Evolutionary conservation across 2,113 vertebrate genomes (phyloP), one percentile per base, ranked within the genome.

Genomic region (Nymphicus hollandicus): DNA sequence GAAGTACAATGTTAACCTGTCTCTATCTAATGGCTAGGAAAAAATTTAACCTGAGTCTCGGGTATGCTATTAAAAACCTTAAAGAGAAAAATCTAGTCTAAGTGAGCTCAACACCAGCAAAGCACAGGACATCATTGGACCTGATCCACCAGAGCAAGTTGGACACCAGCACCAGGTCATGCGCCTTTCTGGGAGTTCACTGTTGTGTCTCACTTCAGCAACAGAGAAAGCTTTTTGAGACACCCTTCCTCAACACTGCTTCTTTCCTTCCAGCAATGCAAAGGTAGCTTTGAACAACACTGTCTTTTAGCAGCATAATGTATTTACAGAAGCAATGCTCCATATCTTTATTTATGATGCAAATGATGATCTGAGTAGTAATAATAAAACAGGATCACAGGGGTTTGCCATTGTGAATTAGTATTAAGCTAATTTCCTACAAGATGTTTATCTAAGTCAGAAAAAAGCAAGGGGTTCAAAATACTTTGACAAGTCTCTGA

Each of bases 391-490:
- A 2, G 81, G 74, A 83, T 86, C 81, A 31, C 9, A 47, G 95
- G 84, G 52, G 47, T 55, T 88, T 70, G 74, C 69, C 39, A 52
- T 80, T 94, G 86, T 89, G 92, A 93, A 52, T 72, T 60, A 25
- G 86, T 83, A 91, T 94, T 96, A 93, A 96, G 91, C 88, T 91
- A 24, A 77, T 89, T 95, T 94, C 82, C 88, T 92, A 94, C 50
- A 60, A 70, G 55, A 64, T 81, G 91, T 94, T 96, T 95, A 81
- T 95, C 92, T 90, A 91, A 93, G 68, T 89, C 81, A 91, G 93
- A 91, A 95, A 91, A 87, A 84, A 63, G 73, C 82, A 76, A 91
- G 83, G 3, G 10, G 77, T 93, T 97, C 84, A 73, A 96, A 95
- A 91, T 37, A 29, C 20, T 69, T 88, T 91, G 93, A 84, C 83